Evolutionary conservation across 2,888 invertebrate genomes (phyloP), one percentile per base, ranked within the genome.

Genomic region (Anaspis maculata): DNA sequence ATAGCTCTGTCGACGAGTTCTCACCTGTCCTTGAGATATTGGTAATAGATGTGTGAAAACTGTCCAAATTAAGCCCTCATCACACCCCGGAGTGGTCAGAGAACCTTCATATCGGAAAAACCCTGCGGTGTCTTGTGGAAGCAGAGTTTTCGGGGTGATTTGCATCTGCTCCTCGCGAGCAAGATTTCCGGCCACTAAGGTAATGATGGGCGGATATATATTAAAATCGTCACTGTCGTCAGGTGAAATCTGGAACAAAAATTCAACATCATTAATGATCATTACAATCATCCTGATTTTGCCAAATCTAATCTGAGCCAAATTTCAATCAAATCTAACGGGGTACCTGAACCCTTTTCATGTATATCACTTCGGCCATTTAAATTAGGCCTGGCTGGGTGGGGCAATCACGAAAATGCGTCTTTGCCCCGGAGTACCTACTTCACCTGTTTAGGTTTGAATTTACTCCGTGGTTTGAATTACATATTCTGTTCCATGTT

Each of bases 61-160:
- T 22, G 79, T 77, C 81, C 83, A 83, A 2, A 72, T 71, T 9
- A 83, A 80, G 0, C 70, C 69, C 56, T 84, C 83, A 27, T 73
- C 72, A 55, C 83, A 84, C 22, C 66, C 66, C 3, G 84, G 83
- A 0, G 83, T 82, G 3, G 83, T 83, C 39, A 84, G 63, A 0
- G 83, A 84, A 0, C 84, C 84, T 3, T 72, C 62, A 52, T 84
- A 84, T 6, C 75, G 69, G 59, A 72, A 83, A 52, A 49, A 62
- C 5, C 60, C 61, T 2, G 59, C 63, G 12, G 63, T 61, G 45
- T 74, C 66, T 13, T 68, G 62, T 3, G 78, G 77, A 22, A 84
- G 49, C 30, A 83, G 67, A 13, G 56, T 52, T 1, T 40, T 36
- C 14, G 54, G 13, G 9, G 39, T 39, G 13, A 40, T 37, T 2